Conservation (phyloP, 2,113 vertebrate genomes). For the Urocitellus parryii region DNA sequence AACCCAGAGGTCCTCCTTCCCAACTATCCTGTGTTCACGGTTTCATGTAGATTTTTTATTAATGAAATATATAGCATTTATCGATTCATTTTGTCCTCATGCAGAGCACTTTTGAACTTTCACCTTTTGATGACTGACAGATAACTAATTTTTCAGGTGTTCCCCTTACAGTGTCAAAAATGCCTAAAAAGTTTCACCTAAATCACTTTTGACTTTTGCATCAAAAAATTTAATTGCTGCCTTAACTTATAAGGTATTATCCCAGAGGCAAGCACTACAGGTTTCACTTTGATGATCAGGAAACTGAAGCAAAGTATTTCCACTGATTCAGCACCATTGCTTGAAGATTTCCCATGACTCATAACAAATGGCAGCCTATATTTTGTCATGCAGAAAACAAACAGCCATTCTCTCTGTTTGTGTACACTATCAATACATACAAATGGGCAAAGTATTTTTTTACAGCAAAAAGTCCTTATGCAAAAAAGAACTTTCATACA, state of each 20-base stretch:
- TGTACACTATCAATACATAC: not conserved
- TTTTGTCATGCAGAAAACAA: constrained; percentile 23
- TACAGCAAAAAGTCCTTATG: not conserved
- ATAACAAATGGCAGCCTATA: constrained; percentile 5
- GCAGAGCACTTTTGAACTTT: not conserved
- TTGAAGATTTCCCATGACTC: not conserved
- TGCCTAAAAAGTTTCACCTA: not conserved
- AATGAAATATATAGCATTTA: not conserved
- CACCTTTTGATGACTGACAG: constrained; percentile 14
- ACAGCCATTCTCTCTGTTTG: not conserved
- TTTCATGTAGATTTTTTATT: not conserved
- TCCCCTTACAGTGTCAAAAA: not conserved
- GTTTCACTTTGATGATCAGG: not conserved
- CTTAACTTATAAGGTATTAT: constrained; percentile 10
- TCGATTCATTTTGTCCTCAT: not conserved
- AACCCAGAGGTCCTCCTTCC: not conserved
- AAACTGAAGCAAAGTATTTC: not conserved
- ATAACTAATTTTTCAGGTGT: not conserved
- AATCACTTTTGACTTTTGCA: not conserved
- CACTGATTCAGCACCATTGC: not conserved
- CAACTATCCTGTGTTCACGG: not conserved
- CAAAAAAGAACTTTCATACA: not conserved
- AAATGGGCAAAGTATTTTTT: not conserved
- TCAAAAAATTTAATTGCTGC: constrained; percentile 5
- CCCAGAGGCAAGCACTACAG: not conserved